Percentiles rank a stretch among this genome's conserved stretches.
Conservation (phyloP, 2,888 invertebrate species). For the Cosmorhoe ocellata region DNA sequence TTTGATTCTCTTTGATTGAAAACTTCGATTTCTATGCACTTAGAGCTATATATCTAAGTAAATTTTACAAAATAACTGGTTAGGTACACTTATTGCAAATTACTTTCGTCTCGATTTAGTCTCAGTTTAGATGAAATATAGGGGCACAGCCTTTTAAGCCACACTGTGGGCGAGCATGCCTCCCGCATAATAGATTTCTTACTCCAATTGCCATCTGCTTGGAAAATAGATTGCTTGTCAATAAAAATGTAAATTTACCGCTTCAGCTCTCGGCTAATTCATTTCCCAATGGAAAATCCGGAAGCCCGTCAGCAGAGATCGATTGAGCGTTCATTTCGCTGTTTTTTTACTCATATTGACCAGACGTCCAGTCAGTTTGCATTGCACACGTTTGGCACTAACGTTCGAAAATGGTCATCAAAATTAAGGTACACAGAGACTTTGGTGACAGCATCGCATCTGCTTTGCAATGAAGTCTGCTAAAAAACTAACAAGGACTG, state of each 20-base stretch:
- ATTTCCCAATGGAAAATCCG: slow-evolving; percentile 80
- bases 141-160: background rate
- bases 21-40: too few species aligned
- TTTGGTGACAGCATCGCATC: too few species aligned
- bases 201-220: slow-evolving; percentile 69
- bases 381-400: slow-evolving; percentile 48
- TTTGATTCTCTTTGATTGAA: too few species aligned
- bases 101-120: background rate
- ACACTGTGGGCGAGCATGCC: slow-evolving; percentile 7
- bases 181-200: slow-evolving; percentile 55
- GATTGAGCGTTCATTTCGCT: slow-evolving; percentile 75
- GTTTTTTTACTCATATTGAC: slow-evolving; percentile 70
- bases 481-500: too few species aligned
- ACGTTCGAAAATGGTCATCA: slow-evolving; percentile 43
- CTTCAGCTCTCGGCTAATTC: slow-evolving; percentile 79
- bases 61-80: too few species aligned
- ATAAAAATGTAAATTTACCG: slow-evolving; percentile 81
- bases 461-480: too few species aligned
- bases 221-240: slow-evolving; percentile 80
- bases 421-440: too few species aligned
- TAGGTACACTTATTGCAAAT: too few species aligned
- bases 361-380: slow-evolving; percentile 65
- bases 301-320: slow-evolving; percentile 77
- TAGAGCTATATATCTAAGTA: too few species aligned
- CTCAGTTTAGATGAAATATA: background rate